Evolutionary conservation across 2,797 vertebrate genomes (phyloP).

Genomic region (Amazonetta brasiliensis): DNA sequence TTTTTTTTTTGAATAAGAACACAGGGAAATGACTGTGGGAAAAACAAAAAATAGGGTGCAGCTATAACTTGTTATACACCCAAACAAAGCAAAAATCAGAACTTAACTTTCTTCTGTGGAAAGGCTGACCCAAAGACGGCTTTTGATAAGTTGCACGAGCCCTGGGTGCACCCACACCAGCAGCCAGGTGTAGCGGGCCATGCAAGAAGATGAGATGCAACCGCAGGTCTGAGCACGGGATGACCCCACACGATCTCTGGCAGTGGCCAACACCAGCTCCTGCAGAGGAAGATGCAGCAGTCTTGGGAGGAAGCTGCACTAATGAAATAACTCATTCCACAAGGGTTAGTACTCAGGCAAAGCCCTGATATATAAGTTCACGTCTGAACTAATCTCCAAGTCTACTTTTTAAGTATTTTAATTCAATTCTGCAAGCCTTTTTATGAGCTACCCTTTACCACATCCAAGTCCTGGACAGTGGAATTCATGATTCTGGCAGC

Average conservation of each 20-base stretch:
- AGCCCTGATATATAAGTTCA: neutral
- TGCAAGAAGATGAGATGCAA: neutral
- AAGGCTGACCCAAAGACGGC: constrained; percentile 6
- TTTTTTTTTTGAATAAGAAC: neutral
- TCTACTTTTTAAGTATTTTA: neutral
- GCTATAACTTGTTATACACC: neutral
- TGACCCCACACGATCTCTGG: rapidly evolving
- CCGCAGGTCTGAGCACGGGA: neutral
- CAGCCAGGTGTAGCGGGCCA: neutral
- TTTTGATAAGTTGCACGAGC: constrained; percentile 1
- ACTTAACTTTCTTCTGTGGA: neutral
- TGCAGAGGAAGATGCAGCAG: neutral
- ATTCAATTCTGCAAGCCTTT: neutral
- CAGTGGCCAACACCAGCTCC: neutral
- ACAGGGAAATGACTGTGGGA: neutral
- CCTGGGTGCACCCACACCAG: neutral
- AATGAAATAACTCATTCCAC: neutral
- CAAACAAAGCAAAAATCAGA: constrained; percentile 13
- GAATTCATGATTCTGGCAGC: neutral
- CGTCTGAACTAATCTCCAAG: constrained; percentile 11
- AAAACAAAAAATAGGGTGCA: neutral
- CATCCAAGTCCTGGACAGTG: neutral
- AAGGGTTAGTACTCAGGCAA: neutral
- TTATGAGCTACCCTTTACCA: neutral
- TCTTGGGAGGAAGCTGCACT: neutral